Conservation (phyloP, 2,113 vertebrate genomes). For the Odocoileus hemionus region DNA sequence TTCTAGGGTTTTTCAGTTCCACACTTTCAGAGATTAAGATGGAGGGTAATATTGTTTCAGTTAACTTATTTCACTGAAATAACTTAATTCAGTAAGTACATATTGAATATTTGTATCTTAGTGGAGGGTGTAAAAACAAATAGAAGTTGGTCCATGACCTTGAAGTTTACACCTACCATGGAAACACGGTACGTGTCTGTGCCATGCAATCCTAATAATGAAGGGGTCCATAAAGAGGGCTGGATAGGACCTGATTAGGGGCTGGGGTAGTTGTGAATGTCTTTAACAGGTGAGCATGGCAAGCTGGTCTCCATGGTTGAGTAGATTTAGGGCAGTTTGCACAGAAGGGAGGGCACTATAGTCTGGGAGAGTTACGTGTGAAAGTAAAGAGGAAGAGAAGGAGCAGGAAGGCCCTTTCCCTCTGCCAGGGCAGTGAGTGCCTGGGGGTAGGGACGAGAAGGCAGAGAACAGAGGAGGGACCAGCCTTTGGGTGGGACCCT, state of each 20-base stretch:
- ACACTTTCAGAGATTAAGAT: not conserved
- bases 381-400: not conserved
- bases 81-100: not conserved
- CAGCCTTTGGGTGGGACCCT: not conserved
- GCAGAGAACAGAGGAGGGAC: not conserved
- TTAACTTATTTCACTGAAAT: not conserved
- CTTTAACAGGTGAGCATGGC: not conserved
- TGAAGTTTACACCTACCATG: not conserved
- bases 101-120: not conserved
- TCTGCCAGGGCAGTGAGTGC: not conserved
- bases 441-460: not conserved
- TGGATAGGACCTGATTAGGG: not conserved
- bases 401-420: not conserved
- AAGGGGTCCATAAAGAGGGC: not conserved
- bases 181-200: not conserved
- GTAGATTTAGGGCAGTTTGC: not conserved
- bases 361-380: not conserved
- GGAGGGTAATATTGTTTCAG: not conserved
- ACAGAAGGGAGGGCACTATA: not conserved
- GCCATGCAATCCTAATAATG: not conserved
- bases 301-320: not conserved
- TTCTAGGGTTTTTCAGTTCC: not conserved
- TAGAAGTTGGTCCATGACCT: not conserved
- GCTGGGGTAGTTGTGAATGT: not conserved
- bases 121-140: not conserved